Evolutionary conservation across 2,888 invertebrate species (phyloP).

Genomic region (Platypus cylindrus): DNA sequence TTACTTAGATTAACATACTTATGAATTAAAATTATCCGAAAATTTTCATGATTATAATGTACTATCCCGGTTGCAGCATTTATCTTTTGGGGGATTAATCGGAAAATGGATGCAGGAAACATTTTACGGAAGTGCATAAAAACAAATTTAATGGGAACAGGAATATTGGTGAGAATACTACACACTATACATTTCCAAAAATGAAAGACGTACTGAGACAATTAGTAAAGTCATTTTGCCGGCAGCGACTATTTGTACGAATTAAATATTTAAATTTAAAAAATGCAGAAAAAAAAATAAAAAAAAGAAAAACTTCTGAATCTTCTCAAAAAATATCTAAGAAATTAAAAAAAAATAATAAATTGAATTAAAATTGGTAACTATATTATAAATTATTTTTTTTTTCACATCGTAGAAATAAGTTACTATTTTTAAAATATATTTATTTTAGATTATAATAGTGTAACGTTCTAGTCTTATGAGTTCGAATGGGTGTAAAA

Average conservation of each 20-base stretch:
- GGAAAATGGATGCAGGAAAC: constrained; percentile 1
- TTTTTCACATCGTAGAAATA: too few relatives aligned
- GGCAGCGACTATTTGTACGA: constrained; percentile 3
- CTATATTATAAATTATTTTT: too few relatives aligned
- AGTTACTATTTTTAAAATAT: too few relatives aligned
- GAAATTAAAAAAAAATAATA: neutral
- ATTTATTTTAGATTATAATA: too few relatives aligned
- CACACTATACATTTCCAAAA: constrained; percentile 1
- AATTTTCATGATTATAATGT: constrained; percentile 1
- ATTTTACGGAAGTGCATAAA: constrained; percentile 2
- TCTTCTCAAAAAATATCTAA: neutral
- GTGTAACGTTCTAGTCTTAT: too few relatives aligned
- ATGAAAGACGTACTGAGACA: neutral
- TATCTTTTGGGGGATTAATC: constrained; percentile 5
- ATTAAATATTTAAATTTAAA: constrained; percentile 2
- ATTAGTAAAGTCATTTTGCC: constrained; percentile 2
- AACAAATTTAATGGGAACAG: constrained; percentile 1
- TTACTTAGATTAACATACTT: constrained; percentile 3
- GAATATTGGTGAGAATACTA: constrained; percentile 1
- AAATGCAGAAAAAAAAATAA: too few relatives aligned
- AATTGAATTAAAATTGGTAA: neutral
- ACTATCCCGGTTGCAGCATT: constrained; percentile 3
- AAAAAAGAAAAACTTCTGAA: constrained; percentile 1
- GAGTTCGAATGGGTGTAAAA: too few relatives aligned
- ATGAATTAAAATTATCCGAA: neutral